Base-by-base conservation (phyloP, 1,140 invertebrate genomes). In the Andricus grossulariae region DNA sequence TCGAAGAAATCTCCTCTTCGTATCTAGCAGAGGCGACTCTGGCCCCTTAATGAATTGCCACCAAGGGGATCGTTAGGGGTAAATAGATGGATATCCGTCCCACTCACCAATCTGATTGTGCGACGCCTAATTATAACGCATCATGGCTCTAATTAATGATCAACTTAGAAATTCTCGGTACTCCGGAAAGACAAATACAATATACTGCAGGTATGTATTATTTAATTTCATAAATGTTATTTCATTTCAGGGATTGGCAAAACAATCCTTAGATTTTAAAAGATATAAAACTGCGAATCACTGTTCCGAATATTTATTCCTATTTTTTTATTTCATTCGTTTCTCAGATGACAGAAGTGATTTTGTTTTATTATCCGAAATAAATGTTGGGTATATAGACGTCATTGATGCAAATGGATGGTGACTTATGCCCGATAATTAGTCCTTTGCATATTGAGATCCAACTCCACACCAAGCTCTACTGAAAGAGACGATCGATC, bases 31-130 rank as follows among this genome's bases (percentile, higher is more conserved):
- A 45, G 77, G 79, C 80, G 78, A 83, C 72, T 79, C 81, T 82
- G 83, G 82, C 71, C 73, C 76, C 82, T 86, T 90, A 90, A 90
- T 88, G 88, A 87, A 90, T 90, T 86, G 87, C 87, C 85, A 86
- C 82, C 87, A 77, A 86, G 88, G 87, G 88, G 86, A 89, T 89
- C 87, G 88, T 90, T 88, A 87, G 83, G 78, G 79, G 82, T 82
- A 87, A 86, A 84, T 84, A 87, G 87, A 89, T 87, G 84, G 82
- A 87, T 88, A 89, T 87, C 85, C 83, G 76, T 73, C 82, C 80
- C 72, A 57, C 83, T 85, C 86, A 83, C 78, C 81, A 85, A 87
- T 87, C 87, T 84, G 88, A 89, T 90, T 89, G 88, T 80, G 79
- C 75, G 74, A 54, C 74, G 82, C 73, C 87, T 90, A 88, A 90